Evolutionary conservation across 1,140 invertebrate genomes (phyloP), one percentile per base, ranked within the genome.

Genomic region (Caenorhabditis brenneri): DNA sequence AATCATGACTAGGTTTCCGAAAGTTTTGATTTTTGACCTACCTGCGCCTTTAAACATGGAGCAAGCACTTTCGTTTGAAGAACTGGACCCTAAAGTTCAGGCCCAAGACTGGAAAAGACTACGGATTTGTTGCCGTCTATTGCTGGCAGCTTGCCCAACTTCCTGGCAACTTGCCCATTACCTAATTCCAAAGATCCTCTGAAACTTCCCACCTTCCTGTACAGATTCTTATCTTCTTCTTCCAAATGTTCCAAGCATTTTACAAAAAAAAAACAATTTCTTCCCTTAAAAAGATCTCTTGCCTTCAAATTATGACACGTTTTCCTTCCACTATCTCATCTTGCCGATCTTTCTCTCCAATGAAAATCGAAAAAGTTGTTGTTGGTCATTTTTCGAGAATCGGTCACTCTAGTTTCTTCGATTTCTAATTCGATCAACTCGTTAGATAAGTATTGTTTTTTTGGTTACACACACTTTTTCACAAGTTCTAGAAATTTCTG

Each of bases 361-460:
- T 15, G 24, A 27, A 42, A 74, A 42, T 74, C 36, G 36, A 74
- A 39, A 74, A 74, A 74, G 53, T 27, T 27, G 27, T 15, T 36
- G 36, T 74, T 39, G 36, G 33, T 74, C 65, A 42, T 58, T 58
- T 58, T 58, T 46, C 42, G 9, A 9, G 42, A 9, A 15, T 12
- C 16, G 10, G 19, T 74, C 12, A 74, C n/a, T 33, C 33, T 74
- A 29, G 65, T 29, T 74, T 29, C 33, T 36, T 42, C 33, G 60
- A n/a, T 74, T n/a, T 27, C 19, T 65, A 65, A 65, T 65, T 65
- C 58, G 58, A 65, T 65, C 31, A 65, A 65, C 58, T 65, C 58
- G 58, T 65, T 65, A 65, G 58, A 65, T 65, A 65, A 51, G 49
- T 51, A 51, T 51, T 51, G 16, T 16, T 51, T 51, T 51, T 51